A percentile compares a stretch with the other conserved stretches of the same genome.
These are phyloP conservation scores for Diaphora mendica DNA, from an alignment of 2,888 invertebrate species.

Conservation along the genomic window DNA sequence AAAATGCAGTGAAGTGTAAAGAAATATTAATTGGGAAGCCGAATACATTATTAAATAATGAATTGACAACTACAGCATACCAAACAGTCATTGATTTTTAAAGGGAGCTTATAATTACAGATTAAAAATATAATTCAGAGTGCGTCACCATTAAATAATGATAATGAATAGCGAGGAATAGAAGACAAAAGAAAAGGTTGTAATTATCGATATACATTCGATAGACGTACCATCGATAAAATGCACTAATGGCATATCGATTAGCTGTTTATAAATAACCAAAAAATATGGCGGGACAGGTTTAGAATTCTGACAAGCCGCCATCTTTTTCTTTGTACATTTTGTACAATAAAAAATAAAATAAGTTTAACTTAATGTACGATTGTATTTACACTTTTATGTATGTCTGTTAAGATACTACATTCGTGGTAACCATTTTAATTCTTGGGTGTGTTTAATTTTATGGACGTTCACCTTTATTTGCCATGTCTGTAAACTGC, in stretches of 20 bases:
- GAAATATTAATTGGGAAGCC: conserved; percentile 9
- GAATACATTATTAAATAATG: conserved; percentile 4
- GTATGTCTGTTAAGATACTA: background rate
- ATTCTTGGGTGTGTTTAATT: background rate
- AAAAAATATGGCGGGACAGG: conserved; percentile 40
- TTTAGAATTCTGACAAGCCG: conserved; percentile 49
- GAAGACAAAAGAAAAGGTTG: conserved; percentile 46
- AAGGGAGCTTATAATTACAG: conserved; percentile 15
- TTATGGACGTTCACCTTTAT: background rate
- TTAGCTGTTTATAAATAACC: conserved; percentile 61
- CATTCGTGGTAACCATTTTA: background rate
- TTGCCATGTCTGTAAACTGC: too few species aligned
- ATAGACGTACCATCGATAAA: conserved; percentile 57
- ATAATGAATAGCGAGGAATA: conserved; percentile 30
- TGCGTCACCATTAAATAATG: conserved; percentile 23
- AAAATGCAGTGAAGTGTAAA: conserved; percentile 7
- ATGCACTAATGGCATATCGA: conserved; percentile 56
- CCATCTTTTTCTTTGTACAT: background rate
- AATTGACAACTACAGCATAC: conserved; percentile 8
- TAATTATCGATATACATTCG: conserved; percentile 58
- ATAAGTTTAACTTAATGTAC: background rate
- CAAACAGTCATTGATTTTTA: conserved; percentile 2
- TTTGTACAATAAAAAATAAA: background rate
- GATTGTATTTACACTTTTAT: background rate
- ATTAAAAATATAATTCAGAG: conserved; percentile 14